A percentile compares a stretch with the other conserved stretches of the same genome.
Conservation (phyloP, 2,113 vertebrate genomes). For the Picathartes gymnocephalus region DNA sequence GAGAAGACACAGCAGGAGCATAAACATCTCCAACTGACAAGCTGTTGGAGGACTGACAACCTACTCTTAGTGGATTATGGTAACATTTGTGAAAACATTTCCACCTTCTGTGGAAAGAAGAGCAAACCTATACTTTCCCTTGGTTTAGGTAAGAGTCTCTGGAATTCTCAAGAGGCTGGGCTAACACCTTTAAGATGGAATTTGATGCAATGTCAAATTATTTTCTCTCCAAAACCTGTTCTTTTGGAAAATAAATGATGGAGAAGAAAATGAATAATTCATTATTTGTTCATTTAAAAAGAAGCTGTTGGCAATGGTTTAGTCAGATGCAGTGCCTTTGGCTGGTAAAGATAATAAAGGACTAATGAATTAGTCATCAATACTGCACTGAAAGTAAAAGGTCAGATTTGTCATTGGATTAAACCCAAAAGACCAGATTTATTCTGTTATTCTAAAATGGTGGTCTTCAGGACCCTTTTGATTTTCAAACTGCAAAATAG, state of each 20-base stretch:
- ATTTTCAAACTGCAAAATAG: background rate
- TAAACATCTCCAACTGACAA: background rate
- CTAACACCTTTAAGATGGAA: background rate
- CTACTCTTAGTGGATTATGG: background rate
- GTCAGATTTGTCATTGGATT: background rate
- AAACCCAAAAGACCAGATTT: background rate
- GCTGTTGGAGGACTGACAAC: background rate
- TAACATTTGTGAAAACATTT: background rate
- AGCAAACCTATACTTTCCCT: background rate
- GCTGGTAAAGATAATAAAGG: background rate
- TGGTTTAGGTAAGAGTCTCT: background rate
- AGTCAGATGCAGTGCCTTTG: constrained; percentile 13
- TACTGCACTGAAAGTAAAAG: background rate
- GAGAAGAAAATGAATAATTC: background rate
- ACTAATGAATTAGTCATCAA: constrained; percentile 41
- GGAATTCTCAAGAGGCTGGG: background rate
- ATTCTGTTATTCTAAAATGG: background rate
- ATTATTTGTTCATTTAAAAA: constrained; percentile 19
- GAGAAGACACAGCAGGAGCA: background rate
- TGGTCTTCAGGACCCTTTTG: background rate
- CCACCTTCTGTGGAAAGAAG: background rate
- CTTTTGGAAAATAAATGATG: background rate
- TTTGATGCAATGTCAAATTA: background rate
- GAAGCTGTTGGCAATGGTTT: constrained; percentile 13
- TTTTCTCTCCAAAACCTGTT: background rate